These are phyloP conservation scores for Channa striata DNA, from an alignment of 2,797 vertebrate species.

Conservation along the genomic window DNA sequence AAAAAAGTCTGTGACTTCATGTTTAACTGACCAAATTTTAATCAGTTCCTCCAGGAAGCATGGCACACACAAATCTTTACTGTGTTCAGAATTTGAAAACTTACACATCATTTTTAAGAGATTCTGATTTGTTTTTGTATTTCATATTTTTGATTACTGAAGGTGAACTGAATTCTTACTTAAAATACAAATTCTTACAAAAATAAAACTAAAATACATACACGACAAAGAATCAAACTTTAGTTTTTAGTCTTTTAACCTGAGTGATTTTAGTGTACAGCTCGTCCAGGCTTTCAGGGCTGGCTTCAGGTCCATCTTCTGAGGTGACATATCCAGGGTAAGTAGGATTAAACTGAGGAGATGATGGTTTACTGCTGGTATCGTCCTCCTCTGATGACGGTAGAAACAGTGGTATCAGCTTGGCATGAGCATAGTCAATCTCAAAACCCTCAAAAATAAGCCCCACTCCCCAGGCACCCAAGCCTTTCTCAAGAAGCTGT, in stretches of 20 bases:
- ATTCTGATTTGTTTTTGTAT: no score
- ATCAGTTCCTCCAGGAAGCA: no score
- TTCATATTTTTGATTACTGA: no score
- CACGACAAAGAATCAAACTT: no score
- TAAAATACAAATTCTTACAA: no score
- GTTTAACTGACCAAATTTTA: no score
- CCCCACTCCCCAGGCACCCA: slow-evolving; percentile 75
- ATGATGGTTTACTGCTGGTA: neutral
- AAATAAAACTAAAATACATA: no score
- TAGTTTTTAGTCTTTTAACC: neutral
- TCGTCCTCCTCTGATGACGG: neutral
- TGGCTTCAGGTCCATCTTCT: slow-evolving; percentile 77
- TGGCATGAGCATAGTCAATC: slow-evolving; percentile 86
- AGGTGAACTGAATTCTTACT: no score
- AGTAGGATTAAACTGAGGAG: slow-evolving; percentile 52
- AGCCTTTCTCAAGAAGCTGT: slow-evolving; percentile 67
- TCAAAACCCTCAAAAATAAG: slow-evolving; percentile 87
- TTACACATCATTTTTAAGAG: no score
- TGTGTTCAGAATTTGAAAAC: no score
- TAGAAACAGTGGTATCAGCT: slow-evolving; percentile 78
- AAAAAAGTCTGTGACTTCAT: no score
- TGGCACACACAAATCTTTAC: no score
- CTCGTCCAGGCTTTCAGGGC: slow-evolving; percentile 60
- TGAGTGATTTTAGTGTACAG: slow-evolving; percentile 63
- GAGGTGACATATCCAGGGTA: slow-evolving; percentile 86